These are phyloP conservation scores for Diplodus sargus DNA, from an alignment of 2,797 vertebrate genomes.

Conservation along the genomic window DNA sequence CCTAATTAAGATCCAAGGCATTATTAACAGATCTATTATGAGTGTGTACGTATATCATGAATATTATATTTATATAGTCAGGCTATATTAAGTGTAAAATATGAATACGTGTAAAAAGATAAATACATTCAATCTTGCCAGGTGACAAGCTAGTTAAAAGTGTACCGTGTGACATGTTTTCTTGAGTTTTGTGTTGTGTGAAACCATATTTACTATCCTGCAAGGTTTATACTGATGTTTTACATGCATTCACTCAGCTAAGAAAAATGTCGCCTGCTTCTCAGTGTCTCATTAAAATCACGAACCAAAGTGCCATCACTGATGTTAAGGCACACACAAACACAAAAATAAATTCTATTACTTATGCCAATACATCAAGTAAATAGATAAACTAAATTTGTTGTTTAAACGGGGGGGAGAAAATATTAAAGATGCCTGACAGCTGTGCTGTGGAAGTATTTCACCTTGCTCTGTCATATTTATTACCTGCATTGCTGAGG, in stretches of 20 bases:
- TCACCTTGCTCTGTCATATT: slow-evolving; percentile 81
- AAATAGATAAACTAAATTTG: slow-evolving; percentile 77
- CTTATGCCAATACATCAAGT: slow-evolving; percentile 72
- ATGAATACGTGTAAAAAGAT: background rate
- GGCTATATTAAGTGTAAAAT: slow-evolving; percentile 6
- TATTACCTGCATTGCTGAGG: slow-evolving; percentile 82
- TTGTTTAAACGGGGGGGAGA: slow-evolving; percentile 69
- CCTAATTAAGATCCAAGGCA: background rate
- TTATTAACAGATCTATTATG: background rate
- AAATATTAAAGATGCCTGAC: slow-evolving; percentile 80
- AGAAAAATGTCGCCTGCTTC: slow-evolving; percentile 23
- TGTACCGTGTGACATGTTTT: slow-evolving; percentile 12
- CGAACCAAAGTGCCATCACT: slow-evolving; percentile 34
- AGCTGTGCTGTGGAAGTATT: slow-evolving; percentile 78
- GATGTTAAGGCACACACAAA: slow-evolving; percentile 60
- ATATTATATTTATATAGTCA: background rate
- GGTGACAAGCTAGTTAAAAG: slow-evolving; percentile 17
- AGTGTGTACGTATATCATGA: background rate
- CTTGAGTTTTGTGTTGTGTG: slow-evolving; percentile 36
- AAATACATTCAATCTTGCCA: slow-evolving; percentile 2
- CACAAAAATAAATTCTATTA: slow-evolving; percentile 62
- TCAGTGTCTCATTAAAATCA: slow-evolving; percentile 45
- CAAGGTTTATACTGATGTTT: slow-evolving; percentile 25
- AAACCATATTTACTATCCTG: slow-evolving; percentile 35
- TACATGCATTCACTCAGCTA: slow-evolving; percentile 33